Conservation (phyloP, 2,888 invertebrate species). For the Eristalis intricaria region DNA sequence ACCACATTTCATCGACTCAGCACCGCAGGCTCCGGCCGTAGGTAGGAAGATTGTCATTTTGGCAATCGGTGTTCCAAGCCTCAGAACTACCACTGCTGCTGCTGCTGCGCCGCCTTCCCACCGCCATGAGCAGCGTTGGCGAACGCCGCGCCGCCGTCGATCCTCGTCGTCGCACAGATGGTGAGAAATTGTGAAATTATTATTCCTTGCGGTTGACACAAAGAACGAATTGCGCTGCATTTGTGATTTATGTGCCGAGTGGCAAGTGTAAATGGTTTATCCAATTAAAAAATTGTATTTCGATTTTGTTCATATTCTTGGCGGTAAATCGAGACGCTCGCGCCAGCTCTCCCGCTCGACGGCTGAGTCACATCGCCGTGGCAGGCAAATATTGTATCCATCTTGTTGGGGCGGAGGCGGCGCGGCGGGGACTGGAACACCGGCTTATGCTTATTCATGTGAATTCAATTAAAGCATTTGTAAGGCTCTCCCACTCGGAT, state of each 20-base stretch:
- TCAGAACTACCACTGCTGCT: neutral
- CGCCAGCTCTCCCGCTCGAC: neutral
- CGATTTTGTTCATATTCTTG: slow-evolving; percentile 8
- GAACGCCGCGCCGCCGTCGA: neutral
- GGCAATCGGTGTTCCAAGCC: slow-evolving; percentile 7
- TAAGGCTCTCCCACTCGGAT: slow-evolving; percentile 49
- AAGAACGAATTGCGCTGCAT: slow-evolving; percentile 71
- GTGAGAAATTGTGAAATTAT: slow-evolving; percentile 72
- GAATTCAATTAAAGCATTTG: slow-evolving; percentile 69
- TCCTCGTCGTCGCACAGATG: slow-evolving; percentile 58
- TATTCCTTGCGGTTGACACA: slow-evolving; percentile 69
- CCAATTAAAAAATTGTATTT: slow-evolving; percentile 69
- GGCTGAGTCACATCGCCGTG: neutral
- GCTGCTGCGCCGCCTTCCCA: neutral
- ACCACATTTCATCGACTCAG: slow-evolving; percentile 50
- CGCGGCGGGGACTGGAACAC: slow-evolving; percentile 21
- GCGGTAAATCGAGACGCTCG: neutral
- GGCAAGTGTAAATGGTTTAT: slow-evolving; percentile 72
- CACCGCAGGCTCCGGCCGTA: slow-evolving; percentile 19
- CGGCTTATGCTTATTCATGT: slow-evolving; percentile 52
- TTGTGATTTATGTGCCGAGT: slow-evolving; percentile 70
- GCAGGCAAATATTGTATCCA: neutral
- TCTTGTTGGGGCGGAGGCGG: slow-evolving; percentile 8
- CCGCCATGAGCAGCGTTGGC: slow-evolving; percentile 14
- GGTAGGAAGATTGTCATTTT: slow-evolving; percentile 65